Evolutionary conservation across 2,797 vertebrate species (phyloP), one percentile per base, ranked within the genome.

Genomic region (Megalops cyprinoides): DNA sequence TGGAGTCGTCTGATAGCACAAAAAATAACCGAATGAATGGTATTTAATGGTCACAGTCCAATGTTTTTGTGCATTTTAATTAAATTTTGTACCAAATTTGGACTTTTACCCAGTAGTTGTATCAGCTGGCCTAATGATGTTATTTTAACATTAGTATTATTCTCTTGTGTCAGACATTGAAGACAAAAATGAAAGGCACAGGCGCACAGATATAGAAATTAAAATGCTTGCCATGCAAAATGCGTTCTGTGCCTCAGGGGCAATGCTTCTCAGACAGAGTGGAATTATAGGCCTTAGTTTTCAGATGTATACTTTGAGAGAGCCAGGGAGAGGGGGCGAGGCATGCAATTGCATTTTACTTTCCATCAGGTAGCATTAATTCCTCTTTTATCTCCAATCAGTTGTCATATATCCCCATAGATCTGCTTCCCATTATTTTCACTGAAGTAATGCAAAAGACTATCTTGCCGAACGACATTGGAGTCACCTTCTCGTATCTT

Each of bases 1-100:
- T 62, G 25, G n/a, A 62, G 58, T 48, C 44, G 67, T 78, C 34
- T 62, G n/a, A 62, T 62, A 62, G n/a, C n/a, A n/a, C n/a, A n/a
- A n/a, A 23, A 25, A 62, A 62, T 62, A 62, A 23, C n/a, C 28
- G 31, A 49, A 67, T n/a, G n/a, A n/a, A n/a, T n/a, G n/a, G n/a
- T n/a, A n/a, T n/a, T n/a, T n/a, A n/a, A n/a, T n/a, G n/a, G n/a
- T n/a, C n/a, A n/a, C n/a, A n/a, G n/a, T n/a, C n/a, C n/a, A n/a
- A n/a, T n/a, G n/a, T n/a, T n/a, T n/a, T n/a, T n/a, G n/a, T n/a
- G n/a, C n/a, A n/a, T n/a, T n/a, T n/a, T n/a, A n/a, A n/a, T n/a
- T n/a, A 55, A 65, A 78, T 51, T 51, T 51, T 51, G 49, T 51
- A 51, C 49, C 49, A 1, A 1, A 51, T 51, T 51, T 28, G 34